A percentile compares a stretch with the other conserved stretches of the same genome.
Conservation (phyloP, 2,888 invertebrate species). For the Sturmia bella region DNA sequence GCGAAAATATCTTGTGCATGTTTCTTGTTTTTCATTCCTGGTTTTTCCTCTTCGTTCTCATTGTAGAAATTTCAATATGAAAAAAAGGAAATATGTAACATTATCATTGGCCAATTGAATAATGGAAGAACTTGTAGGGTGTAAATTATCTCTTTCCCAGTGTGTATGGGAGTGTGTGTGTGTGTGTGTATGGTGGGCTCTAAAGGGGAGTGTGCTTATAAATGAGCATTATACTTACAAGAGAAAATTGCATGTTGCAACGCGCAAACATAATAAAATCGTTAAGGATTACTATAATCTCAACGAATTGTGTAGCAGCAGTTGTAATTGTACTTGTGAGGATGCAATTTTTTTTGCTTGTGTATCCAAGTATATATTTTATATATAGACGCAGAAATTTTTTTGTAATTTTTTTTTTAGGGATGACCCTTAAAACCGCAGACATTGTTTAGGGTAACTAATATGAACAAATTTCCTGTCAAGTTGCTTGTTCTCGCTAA, state of each 20-base stretch:
- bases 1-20: not conserved
- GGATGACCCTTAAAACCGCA: too few species aligned
- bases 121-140: constrained; percentile 14
- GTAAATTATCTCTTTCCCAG: not conserved
- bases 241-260: constrained; percentile 69
- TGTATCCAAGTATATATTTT: too few species aligned
- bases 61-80: not conserved
- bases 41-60: too few species aligned
- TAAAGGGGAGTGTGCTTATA: constrained; percentile 33
- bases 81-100: constrained; percentile 27
- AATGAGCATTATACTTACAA: constrained; percentile 56
- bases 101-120: constrained; percentile 48
- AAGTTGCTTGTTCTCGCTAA: too few species aligned
- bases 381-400: too few species aligned
- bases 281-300: constrained; percentile 69
- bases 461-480: too few species aligned
- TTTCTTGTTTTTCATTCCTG: not conserved
- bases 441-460: too few species aligned
- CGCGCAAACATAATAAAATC: constrained; percentile 70
- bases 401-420: too few species aligned
- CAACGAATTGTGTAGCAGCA: constrained; percentile 32
- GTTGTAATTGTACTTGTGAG: constrained; percentile 11
- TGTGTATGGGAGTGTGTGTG: not conserved
- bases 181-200: not conserved
- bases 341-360: not conserved